Base-by-base conservation (phyloP, 2,888 invertebrate species). In the Dryadula phaetusa region DNA sequence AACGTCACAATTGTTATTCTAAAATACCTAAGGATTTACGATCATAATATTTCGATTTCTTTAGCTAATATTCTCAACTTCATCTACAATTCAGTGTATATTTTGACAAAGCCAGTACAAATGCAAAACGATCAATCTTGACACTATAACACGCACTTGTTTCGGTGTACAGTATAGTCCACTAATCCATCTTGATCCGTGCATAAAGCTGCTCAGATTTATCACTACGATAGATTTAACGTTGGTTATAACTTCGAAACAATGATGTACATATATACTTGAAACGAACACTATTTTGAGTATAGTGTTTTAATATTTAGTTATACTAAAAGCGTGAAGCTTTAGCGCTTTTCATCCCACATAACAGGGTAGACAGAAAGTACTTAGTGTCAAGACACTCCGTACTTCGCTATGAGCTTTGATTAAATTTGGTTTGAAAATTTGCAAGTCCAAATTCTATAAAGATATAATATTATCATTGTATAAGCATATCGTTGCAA, bases 181-280 rank as follows among this genome's bases (percentile, higher is more conserved):
- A 52, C 60, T 60, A 34, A 62, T 66, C 56, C 56, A 56, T 66
- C 62, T 66, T 58, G 56, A 66, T 66, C 62, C 56, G 56, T 32
- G 56, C 52, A 62, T 49, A 16, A 40, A 62, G 18, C 61, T 44
- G 34, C 47, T 49, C 54, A 52, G 47, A 58, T 62, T 56, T 56
- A 66, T 66, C 56, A 37, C 46, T 20, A 32, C n/a, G 49, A 34
- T 32, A 56, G 16, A n/a, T 40, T 25, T 5, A 25, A 40, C 37
- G 37, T 22, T 56, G 25, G 37, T 56, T 40, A 40, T 40, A 56
- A 10, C 56, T 16, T 40, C 20, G 7, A 18, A 32, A 1, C 22
- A 25, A 14, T 47, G 25, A 3, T 25, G n/a, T n/a, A n/a, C n/a
- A n/a, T n/a, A 28, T 28, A 49, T 8, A 7, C 25, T 49, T 7